Conservation (phyloP, 2,888 invertebrate genomes). For the Habrosyne pyritoides region DNA sequence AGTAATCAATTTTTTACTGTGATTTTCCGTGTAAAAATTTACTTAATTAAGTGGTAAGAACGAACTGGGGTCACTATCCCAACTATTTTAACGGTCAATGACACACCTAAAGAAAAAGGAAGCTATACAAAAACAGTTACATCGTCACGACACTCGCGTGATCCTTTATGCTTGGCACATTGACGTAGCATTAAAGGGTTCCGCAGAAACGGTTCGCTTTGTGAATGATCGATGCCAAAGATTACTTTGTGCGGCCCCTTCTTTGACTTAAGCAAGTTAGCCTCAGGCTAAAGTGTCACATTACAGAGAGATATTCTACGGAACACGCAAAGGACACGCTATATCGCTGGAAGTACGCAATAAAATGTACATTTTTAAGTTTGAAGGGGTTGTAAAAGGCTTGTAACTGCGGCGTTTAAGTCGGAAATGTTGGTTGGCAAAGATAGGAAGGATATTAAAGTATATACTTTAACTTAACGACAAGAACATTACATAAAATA, state of each 20-base stretch:
- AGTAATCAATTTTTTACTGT: no score
- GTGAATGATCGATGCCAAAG: slow-evolving; percentile 74
- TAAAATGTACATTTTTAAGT: slow-evolving; percentile 8
- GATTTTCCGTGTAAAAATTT: background rate
- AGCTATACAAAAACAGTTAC: slow-evolving; percentile 22
- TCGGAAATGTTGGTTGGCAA: background rate
- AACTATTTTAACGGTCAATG: background rate
- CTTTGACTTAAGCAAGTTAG: slow-evolving; percentile 71
- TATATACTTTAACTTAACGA: background rate
- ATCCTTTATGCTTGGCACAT: slow-evolving; percentile 25
- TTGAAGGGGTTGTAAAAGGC: slow-evolving; percentile 3
- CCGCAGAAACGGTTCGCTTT: slow-evolving; percentile 40
- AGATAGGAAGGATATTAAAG: background rate
- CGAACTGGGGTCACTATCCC: background rate
- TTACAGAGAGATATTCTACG: slow-evolving; percentile 41
- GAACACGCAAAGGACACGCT: slow-evolving; percentile 31
- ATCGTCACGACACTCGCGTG: slow-evolving; percentile 22
- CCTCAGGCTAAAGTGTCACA: slow-evolving; percentile 63
- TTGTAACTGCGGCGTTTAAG: slow-evolving; percentile 2
- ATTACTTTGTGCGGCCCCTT: slow-evolving; percentile 70
- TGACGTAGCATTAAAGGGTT: slow-evolving; percentile 37
- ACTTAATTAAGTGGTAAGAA: background rate
- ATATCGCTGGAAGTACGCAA: slow-evolving; percentile 5
- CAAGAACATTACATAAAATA: background rate
- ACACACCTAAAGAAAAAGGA: background rate